Evolutionary conservation across 2,797 vertebrate species (phyloP), one percentile per base, ranked within the genome.

Genomic region (Phrynocephalus forsythii): DNA sequence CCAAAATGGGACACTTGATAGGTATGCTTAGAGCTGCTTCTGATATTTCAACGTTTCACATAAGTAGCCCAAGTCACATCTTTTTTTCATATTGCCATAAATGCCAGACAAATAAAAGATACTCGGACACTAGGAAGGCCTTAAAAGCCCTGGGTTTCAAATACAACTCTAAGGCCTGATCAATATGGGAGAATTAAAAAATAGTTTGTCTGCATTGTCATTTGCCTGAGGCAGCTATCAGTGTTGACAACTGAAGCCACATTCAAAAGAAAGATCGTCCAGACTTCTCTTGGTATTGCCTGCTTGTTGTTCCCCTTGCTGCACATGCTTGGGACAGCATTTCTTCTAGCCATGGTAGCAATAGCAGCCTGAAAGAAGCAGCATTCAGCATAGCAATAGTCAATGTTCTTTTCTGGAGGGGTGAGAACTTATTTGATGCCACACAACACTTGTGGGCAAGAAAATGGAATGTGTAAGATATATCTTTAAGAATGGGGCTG

Each of bases 41-140:
- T 44, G 60, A 85, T 66, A 81, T 88, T 88, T 75, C 18, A 6
- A 52, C 38, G 76, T 82, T 71, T 6, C 38, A n/a, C 22, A 18
- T 63, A 76, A 85, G 30, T 44, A 75, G 60, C n/a, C 28, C 69
- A 63, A 30, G 38, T 28, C 11, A 63, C 15, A 63, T 63, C 66
- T 30, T 87, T 6, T 44, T 82, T 76, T 10, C 72, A 66, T 68
- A 82, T 52, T 81, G 50, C 33, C 33, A 24, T n/a, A 85, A 80
- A 81, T 18, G 8, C 38, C 72, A 76, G 44, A n/a, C 60, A 76
- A 83, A 33, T 75, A 68, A 75, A 44, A 44, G 26, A 52, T 9
- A n/a, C 44, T 9, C 69, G 48, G 56, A 76, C 26, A 38, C 24
- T 63, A 50, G 52, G 48, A 76, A 50, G 15, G n/a, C 24, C 60